Percentiles rank a stretch among this genome's conserved stretches.
Evolutionary conservation across 1,140 invertebrate species (phyloP).

Genomic region (Prorops nasuta): DNA sequence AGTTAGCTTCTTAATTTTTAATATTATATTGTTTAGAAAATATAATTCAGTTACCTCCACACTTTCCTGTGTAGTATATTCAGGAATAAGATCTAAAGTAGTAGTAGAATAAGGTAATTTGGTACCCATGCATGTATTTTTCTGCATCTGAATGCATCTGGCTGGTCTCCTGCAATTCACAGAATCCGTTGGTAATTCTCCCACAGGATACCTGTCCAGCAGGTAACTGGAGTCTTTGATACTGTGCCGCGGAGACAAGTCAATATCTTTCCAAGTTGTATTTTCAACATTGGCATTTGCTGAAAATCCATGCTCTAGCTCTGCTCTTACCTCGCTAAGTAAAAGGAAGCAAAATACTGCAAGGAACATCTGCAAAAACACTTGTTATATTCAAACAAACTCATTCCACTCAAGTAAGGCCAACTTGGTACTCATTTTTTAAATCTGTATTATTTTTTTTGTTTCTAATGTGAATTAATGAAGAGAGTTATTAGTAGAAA

Average conservation of each 20-base stretch:
- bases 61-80: conserved; percentile 66
- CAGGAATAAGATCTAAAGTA: conserved; percentile 72
- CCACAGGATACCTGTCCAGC: conserved; percentile 35
- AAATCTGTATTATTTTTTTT: too few relatives aligned
- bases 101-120: conserved; percentile 74
- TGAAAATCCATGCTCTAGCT: conserved; percentile 29
- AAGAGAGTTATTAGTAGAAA: too few relatives aligned
- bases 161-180: conserved; percentile 58
- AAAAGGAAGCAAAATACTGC: conserved; percentile 19
- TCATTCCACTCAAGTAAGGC: too few relatives aligned
- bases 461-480: too few relatives aligned
- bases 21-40: neutral
- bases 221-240: conserved; percentile 42
- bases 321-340: conserved; percentile 17
- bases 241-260: conserved; percentile 28
- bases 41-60: conserved; percentile 50
- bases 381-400: conserved; percentile 6
- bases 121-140: conserved; percentile 70
- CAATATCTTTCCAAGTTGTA: conserved; percentile 36
- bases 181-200: conserved; percentile 38
- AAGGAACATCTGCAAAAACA: conserved; percentile 30
- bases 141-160: conserved; percentile 66
- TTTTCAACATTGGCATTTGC: conserved; percentile 30
- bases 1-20: neutral
- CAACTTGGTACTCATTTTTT: too few relatives aligned